Evolutionary conservation across 53 echinoderm and acorn worm species (phyloP).

Genomic region (Apostichopus leukothele): DNA sequence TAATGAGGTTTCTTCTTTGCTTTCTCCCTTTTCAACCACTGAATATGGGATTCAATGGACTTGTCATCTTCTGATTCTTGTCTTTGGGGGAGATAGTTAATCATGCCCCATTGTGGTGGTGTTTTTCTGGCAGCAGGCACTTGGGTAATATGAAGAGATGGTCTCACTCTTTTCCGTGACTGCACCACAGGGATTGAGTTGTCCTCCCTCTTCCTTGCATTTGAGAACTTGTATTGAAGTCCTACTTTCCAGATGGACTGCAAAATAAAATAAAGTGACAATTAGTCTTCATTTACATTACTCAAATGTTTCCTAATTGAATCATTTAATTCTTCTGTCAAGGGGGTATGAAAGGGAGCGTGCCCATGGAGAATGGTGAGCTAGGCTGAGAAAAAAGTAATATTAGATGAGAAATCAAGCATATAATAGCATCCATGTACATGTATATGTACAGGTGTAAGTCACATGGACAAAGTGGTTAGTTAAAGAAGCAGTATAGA

Average conservation of each 20-base stretch:
- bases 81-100: conserved; percentile 32
- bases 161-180: neutral
- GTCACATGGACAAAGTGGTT: too few relatives aligned
- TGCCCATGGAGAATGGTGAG: too few relatives aligned
- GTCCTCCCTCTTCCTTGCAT: conserved; percentile 37
- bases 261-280: neutral
- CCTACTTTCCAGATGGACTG: conserved; percentile 55
- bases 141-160: neutral
- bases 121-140: neutral
- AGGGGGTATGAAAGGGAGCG: too few relatives aligned
- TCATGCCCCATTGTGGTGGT: conserved; percentile 51
- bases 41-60: neutral
- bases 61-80: conserved; percentile 47
- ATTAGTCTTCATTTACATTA: too few relatives aligned
- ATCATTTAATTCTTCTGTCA: too few relatives aligned
- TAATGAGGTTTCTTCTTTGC: conserved; percentile 42
- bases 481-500: too few relatives aligned
- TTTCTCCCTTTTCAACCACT: conserved; percentile 40
- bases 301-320: too few relatives aligned
- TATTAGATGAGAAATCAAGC: too few relatives aligned
- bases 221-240: conserved; percentile 41
- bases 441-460: too few relatives aligned
- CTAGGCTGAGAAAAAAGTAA: too few relatives aligned
- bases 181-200: conserved; percentile 37
- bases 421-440: too few relatives aligned